phyloP scores from a whole-genome alignment of 2,888 invertebrate species.

The Anticlea derivata region DNA sequence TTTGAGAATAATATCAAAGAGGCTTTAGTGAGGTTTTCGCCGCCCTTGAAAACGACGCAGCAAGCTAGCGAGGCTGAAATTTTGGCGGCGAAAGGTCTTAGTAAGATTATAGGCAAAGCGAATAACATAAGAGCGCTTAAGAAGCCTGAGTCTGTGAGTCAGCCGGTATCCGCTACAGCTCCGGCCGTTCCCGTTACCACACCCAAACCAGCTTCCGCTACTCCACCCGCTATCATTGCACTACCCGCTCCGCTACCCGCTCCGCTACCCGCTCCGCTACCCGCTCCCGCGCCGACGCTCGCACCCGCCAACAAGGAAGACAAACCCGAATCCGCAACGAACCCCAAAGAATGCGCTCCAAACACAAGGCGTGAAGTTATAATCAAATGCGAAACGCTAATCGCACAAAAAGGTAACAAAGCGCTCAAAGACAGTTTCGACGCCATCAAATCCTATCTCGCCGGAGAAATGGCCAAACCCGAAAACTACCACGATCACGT shows the following conservation, averaged over 20 bases:
- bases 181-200: too few relatives aligned
- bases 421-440: constrained; percentile 69
- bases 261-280: not conserved
- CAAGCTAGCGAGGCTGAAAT: constrained; percentile 74
- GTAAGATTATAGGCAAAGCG: constrained; percentile 72
- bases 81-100: constrained; percentile 71
- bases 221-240: too few relatives aligned
- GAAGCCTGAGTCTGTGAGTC: constrained; percentile 42
- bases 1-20: constrained; percentile 63
- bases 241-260: not conserved
- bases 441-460: constrained; percentile 70
- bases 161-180: constrained; percentile 22
- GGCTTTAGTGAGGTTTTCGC: constrained; percentile 53
- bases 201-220: too few relatives aligned
- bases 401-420: constrained; percentile 70
- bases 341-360: constrained; percentile 41
- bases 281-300: not conserved
- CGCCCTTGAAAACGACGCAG: constrained; percentile 44
- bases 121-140: constrained; percentile 54
- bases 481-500: constrained; percentile 74
- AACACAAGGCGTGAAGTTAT: constrained; percentile 62
- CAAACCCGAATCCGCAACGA: constrained; percentile 27
- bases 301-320: constrained; percentile 21
- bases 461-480: constrained; percentile 67
- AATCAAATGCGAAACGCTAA: constrained; percentile 68